These are phyloP conservation scores for Smutsia temminckii DNA, from an alignment of 2,797 vertebrate species.

Conservation along the genomic window DNA sequence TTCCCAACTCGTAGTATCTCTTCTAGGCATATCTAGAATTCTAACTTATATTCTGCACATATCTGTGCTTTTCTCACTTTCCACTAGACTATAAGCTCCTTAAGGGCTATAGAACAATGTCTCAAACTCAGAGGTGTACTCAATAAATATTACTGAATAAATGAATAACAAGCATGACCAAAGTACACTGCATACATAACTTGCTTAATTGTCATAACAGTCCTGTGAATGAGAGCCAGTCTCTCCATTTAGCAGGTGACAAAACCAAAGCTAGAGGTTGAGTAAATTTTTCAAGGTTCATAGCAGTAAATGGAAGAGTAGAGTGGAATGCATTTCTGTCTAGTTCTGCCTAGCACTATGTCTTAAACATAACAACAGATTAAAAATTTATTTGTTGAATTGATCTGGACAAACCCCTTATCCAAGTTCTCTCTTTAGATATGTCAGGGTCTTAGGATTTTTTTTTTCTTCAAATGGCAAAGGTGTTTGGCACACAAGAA, in stretches of 20 bases:
- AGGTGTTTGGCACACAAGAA: not conserved
- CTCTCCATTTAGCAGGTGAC: not conserved
- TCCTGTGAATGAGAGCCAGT: not conserved
- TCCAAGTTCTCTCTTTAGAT: not conserved
- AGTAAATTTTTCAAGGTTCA: not conserved
- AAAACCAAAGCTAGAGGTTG: not conserved
- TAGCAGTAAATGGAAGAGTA: not conserved
- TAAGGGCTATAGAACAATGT: not conserved
- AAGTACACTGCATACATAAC: not conserved
- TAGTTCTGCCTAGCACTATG: not conserved
- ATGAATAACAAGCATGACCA: not conserved
- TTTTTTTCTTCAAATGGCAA: not conserved
- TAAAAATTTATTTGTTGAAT: not conserved
- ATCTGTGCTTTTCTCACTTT: not conserved
- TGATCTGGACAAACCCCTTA: not conserved
- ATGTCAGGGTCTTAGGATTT: not conserved
- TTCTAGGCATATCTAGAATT: not conserved
- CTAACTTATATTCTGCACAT: not conserved
- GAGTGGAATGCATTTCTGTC: not conserved
- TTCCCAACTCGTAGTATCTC: not conserved
- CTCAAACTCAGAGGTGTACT: not conserved
- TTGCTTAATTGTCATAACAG: not conserved
- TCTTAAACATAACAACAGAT: not conserved
- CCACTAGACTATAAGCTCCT: not conserved
- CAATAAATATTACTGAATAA: constrained; percentile 8